Evolutionary conservation across 2,797 vertebrate genomes (phyloP).

Genomic region (Paedocypris micromegethes): DNA sequence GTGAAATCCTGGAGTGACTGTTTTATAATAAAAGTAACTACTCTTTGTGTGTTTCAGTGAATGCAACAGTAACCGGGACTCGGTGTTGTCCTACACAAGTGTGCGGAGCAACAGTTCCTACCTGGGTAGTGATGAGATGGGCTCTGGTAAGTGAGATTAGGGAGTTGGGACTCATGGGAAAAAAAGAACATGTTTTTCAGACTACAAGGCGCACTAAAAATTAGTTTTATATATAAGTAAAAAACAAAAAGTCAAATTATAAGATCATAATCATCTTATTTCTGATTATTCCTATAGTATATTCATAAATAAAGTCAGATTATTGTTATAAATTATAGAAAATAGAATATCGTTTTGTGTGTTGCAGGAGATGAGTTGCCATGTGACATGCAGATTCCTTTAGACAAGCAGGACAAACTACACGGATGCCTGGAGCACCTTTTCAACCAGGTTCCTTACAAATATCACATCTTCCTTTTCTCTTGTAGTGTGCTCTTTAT

Average conservation of each 20-base stretch:
- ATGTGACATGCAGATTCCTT: conserved; percentile 93
- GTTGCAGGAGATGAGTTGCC: conserved; percentile 90
- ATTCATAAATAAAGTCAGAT: no score
- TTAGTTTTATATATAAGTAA: no score
- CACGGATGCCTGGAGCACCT: conserved; percentile 97
- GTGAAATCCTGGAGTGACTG: no score
- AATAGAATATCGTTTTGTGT: conserved; percentile 3
- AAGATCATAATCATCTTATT: no score
- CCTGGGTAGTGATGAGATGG: conserved; percentile 97
- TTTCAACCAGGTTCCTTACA: conserved; percentile 86
- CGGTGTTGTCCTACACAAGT: conserved; percentile 93
- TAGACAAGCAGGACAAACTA: conserved; percentile 96
- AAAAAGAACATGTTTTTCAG: no score
- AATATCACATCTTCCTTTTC: neutral
- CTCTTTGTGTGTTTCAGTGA: conserved; percentile 69
- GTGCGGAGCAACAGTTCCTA: conserved; percentile 97
- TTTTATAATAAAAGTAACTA: neutral
- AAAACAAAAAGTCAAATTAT: no score
- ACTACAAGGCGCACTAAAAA: no score
- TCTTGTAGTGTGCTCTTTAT: conserved; percentile 53
- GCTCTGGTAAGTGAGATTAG: conserved; percentile 80
- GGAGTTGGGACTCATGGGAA: neutral
- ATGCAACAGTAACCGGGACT: conserved; percentile 98
- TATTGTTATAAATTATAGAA: neutral
- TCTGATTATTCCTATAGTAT: no score